These are phyloP conservation scores for Colius striatus DNA, from an alignment of 2,113 vertebrate genomes.

Conservation along the genomic window DNA sequence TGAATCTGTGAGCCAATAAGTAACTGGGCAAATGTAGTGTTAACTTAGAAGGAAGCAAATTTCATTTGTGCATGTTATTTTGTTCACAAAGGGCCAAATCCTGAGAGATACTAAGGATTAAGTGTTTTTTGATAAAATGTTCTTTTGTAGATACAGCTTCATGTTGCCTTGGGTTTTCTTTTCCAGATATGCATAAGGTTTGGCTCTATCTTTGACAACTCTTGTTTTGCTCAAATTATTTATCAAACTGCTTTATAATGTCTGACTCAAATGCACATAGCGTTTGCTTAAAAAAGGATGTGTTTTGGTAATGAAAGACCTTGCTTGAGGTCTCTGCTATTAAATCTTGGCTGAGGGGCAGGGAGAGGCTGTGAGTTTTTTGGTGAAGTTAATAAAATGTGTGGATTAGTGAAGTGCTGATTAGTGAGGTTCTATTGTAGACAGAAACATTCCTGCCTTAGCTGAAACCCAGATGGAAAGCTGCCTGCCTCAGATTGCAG, in stretches of 20 bases:
- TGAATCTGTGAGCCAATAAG: background rate
- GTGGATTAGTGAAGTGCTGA: conserved; percentile 70
- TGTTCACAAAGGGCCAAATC: background rate
- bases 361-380: conserved; percentile 56
- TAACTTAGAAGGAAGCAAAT: conserved; percentile 1
- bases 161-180: conserved; percentile 22
- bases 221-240: conserved; percentile 47
- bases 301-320: conserved; percentile 22
- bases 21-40: background rate
- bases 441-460: conserved; percentile 60
- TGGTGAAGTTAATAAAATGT: conserved; percentile 64
- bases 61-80: background rate
- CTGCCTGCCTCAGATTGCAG: background rate
- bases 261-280: background rate
- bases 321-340: conserved; percentile 56
- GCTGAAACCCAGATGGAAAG: conserved; percentile 63
- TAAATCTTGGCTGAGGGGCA: conserved; percentile 63
- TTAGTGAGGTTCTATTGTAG: conserved; percentile 64
- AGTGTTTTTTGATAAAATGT: conserved; percentile 35
- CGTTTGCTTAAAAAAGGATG: background rate
- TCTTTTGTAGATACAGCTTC: background rate
- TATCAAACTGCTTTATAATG: conserved; percentile 47
- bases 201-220: background rate
- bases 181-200: background rate
- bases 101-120: conserved; percentile 33